Evolutionary conservation across 2,113 vertebrate genomes (phyloP).

Genomic region (Turnix velox): DNA sequence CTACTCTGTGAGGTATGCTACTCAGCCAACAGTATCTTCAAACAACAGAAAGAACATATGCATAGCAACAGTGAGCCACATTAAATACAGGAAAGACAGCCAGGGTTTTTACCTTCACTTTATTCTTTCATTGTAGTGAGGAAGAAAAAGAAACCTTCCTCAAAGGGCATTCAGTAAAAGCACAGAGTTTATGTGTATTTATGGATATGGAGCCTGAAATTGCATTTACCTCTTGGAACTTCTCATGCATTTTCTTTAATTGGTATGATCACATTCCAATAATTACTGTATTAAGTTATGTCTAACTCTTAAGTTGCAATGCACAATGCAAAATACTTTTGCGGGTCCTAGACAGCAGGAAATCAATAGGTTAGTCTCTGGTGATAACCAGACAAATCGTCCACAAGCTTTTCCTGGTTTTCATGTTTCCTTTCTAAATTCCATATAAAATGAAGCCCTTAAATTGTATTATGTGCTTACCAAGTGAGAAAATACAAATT

Average conservation of each 20-base stretch:
- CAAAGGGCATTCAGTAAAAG: background rate
- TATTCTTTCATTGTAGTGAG: background rate
- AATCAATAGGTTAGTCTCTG: background rate
- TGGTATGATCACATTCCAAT: background rate
- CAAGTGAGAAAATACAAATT: background rate
- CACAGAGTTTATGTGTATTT: background rate
- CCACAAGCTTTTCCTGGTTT: background rate
- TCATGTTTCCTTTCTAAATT: background rate
- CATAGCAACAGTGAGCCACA: background rate
- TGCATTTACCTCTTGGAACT: background rate
- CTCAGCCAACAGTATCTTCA: constrained; percentile 6
- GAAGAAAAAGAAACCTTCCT: background rate
- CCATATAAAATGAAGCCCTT: background rate
- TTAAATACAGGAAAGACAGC: background rate
- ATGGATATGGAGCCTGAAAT: background rate
- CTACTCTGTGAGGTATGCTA: background rate
- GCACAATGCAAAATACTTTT: background rate
- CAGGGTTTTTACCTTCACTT: too few species aligned
- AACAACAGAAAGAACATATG: constrained; percentile 26
- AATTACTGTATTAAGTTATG: background rate
- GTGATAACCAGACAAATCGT: background rate
- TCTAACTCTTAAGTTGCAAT: background rate
- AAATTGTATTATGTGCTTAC: background rate
- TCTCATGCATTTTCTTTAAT: background rate
- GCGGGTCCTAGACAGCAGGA: background rate